Base-by-base conservation (phyloP, 2,888 invertebrate species). In the Andrena dorsata region DNA sequence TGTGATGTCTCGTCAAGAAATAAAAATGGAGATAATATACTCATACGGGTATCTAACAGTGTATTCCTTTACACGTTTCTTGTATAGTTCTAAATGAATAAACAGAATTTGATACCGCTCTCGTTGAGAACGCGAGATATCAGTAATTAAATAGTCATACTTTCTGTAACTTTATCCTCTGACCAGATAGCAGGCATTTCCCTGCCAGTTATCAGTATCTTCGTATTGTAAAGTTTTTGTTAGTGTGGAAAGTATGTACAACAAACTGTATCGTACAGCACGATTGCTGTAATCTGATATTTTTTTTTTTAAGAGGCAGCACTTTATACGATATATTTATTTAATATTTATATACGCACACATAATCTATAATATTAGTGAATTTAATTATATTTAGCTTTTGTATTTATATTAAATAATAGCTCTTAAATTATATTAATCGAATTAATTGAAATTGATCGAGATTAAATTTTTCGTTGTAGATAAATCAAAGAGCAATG, bases 401-500 rank as follows among this genome's bases (percentile, higher is more conserved):
- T 41, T 41, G 4, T 41, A 41, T 41, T 41, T 41, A 41, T 41
- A 41, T 16, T 41, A 41, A 16, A 41, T 41, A 41, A 41, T 41
- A 41, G 41, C 41, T 41, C 13, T 41, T 41, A 41, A 41, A 41
- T 41, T 41, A 41, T 13, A 41, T 13, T 0, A 41, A 41, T 13
- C 3, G 41, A 13, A 13, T 41, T 41, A 41, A 13, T 41, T 35
- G 2, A 10, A 10, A 35, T 35, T 8, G 2, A 35, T 35, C 8
- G 35, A 35, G 20, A 66, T 10, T 23, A 5, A 63, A 28, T 26
- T 35, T 53, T 73, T 23, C 68, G 13, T 82, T 83, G 2, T 68
- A 90, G 90, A 82, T 63, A 84, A 77, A 60, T 68, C 63, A 58
- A 86, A 77, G 47, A 85, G 58, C 10, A 56, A 23, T 61, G 60